Evolutionary conservation across 2,888 invertebrate genomes (phyloP), one percentile per base, ranked within the genome.

Genomic region (Quadroppia sp.): DNA sequence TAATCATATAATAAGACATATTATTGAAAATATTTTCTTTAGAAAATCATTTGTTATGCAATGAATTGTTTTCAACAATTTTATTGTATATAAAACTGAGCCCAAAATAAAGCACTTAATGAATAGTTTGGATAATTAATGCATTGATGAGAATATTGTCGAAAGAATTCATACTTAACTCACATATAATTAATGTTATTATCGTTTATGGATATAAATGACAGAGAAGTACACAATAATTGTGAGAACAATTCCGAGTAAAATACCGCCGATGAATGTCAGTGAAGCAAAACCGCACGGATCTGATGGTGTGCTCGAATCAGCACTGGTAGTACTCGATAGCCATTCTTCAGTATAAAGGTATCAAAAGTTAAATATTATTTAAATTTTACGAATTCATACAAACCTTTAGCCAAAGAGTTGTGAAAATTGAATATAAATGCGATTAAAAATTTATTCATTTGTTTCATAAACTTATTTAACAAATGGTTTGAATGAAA

Each of bases 211-310:
- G 1, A 61, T 30, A 32, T 30, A 61, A 20, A 61, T 13, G 17
- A 61, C 32, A 13, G 25, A 7, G 32, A 61, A 61, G n/a, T 61
- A 61, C 1, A 17, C 2, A n/a, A 61, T 4, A 32, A 61, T 61
- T 15, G 32, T 30, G 28, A 61, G 30, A 30, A 61, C 61, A 28
- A 61, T 17, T 9, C 61, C 61, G 6, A 61, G 15, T 32, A 61
- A 17, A 30, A 61, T 61, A 15, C 61, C 61, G 17, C 30, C 61
- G 6, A 61, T 30, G 17, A 61, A 61, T 4, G 61, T 61, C 20
- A 61, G 32, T 2, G 61, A 61, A 61, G 61, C 28, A 30, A 61
- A 61, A 13, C 30, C 61, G 32, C 30, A 30, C 61, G 61, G 3
- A 28, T 61, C 61, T 15, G 23, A 23, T 11, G 25, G 17, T 13